These are phyloP conservation scores for Vulpes ferrilata DNA, from an alignment of 2,113 vertebrate species.

Conservation along the genomic window DNA sequence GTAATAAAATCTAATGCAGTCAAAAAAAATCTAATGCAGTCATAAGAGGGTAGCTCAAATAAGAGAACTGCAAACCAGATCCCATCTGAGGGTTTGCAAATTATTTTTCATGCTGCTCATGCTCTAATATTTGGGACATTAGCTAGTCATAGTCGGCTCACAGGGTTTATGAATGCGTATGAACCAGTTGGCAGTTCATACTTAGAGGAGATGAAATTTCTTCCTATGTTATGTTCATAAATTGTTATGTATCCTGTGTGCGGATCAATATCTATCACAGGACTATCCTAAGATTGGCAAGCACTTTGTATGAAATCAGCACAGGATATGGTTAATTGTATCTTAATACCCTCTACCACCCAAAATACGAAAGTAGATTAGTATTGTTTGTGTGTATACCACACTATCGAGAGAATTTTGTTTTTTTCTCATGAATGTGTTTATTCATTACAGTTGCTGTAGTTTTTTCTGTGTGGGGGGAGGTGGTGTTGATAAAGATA, in stretches of 20 bases:
- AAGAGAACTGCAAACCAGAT: slow-evolving; percentile 51
- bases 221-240: slow-evolving; percentile 36
- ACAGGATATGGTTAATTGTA: slow-evolving; percentile 44
- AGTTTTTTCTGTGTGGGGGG: neutral
- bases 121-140: slow-evolving; percentile 41
- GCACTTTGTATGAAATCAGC: slow-evolving; percentile 35
- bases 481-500: slow-evolving; percentile 32
- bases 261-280: slow-evolving; percentile 46
- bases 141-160: neutral
- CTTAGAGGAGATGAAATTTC: slow-evolving; percentile 28
- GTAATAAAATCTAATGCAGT: slow-evolving; percentile 42
- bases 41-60: slow-evolving; percentile 35
- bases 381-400: neutral
- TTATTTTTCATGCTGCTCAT: slow-evolving; percentile 19
- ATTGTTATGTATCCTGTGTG: slow-evolving; percentile 38
- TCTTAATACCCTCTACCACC: neutral
- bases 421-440: slow-evolving; percentile 45
- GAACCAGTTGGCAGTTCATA: slow-evolving; percentile 46
- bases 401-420: neutral
- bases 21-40: slow-evolving; percentile 5
- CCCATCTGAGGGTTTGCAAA: neutral
- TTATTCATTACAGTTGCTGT: slow-evolving; percentile 49
- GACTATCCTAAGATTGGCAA: slow-evolving; percentile 11
- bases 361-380: slow-evolving; percentile 34
- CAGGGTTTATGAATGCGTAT: slow-evolving; percentile 46